Evolutionary conservation across 2,113 vertebrate genomes (phyloP).

Genomic region (Cephalopterus ornatus): DNA sequence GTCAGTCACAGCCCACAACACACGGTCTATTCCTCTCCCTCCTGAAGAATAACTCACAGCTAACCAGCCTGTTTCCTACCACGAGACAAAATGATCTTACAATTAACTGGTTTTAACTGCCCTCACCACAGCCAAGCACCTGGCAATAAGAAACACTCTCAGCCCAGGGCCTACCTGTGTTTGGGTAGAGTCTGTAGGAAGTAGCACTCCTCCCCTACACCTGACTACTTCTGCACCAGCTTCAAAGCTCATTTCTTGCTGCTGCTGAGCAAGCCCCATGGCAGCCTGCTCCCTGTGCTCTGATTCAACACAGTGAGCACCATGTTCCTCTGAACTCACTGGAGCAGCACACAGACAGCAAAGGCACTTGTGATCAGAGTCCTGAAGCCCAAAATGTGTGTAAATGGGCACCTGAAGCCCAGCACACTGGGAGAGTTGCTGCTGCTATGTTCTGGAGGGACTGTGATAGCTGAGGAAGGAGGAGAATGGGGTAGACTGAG

Average conservation of each 20-base stretch:
- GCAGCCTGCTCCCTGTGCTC: not conserved
- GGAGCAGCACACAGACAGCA: not conserved
- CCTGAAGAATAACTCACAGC: not conserved
- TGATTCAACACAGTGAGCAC: accelerated
- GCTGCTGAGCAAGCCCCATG: not conserved
- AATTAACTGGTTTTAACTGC: not conserved
- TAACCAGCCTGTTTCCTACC: not conserved
- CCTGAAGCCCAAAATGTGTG: accelerated
- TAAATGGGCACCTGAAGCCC: not conserved
- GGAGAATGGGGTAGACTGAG: not conserved
- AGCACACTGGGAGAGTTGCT: not conserved
- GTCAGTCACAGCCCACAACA: not conserved
- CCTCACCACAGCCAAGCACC: not conserved
- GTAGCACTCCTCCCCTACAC: not conserved
- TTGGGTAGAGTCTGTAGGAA: too few relatives aligned
- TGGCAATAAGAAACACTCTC: not conserved
- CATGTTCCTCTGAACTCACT: accelerated
- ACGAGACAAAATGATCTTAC: not conserved
- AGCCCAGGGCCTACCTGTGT: too few relatives aligned
- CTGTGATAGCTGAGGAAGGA: not conserved
- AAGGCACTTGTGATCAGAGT: not conserved
- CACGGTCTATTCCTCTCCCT: not conserved
- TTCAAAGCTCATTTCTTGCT: not conserved
- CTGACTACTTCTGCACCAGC: not conserved
- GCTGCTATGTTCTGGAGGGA: not conserved